A percentile compares a stretch with the other conserved stretches of the same genome.
Evolutionary conservation across 2,113 vertebrate species (phyloP).

Genomic region (Varanus salvator): DNA sequence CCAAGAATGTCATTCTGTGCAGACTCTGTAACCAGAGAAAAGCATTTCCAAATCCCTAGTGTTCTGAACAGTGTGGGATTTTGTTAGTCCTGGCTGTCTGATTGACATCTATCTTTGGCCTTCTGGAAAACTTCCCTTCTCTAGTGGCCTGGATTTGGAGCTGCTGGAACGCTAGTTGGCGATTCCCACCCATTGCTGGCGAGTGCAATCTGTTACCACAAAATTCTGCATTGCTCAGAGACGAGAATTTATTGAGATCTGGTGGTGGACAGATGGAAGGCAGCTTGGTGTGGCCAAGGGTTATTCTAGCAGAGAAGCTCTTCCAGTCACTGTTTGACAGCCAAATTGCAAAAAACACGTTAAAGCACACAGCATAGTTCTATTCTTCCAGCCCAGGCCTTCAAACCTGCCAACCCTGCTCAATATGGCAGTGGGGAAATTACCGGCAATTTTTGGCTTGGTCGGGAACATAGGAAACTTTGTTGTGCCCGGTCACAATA

Average conservation of each 20-base stretch:
- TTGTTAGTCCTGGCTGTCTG: background rate
- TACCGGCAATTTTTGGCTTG: background rate
- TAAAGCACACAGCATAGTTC: background rate
- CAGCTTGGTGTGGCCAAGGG: background rate
- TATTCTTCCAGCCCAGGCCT: background rate
- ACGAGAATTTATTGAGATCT: background rate
- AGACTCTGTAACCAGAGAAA: slow-evolving; percentile 6
- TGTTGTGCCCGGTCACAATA: background rate
- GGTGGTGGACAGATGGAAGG: slow-evolving; percentile 2
- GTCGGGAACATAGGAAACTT: background rate
- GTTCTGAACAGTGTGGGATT: background rate
- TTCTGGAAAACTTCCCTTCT: background rate
- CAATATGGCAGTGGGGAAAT: background rate
- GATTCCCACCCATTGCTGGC: background rate
- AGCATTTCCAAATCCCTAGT: background rate
- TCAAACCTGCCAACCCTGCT: background rate
- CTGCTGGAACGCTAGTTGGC: background rate
- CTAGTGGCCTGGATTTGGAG: background rate
- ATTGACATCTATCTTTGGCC: background rate
- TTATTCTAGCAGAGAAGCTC: background rate
- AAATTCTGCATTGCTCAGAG: background rate
- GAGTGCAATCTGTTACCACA: background rate
- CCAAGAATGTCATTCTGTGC: slow-evolving; percentile 27
- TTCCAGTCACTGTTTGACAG: background rate
- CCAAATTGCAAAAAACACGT: background rate